phyloP scores from a whole-genome alignment of 2,888 invertebrate species.

The Leucoma salicis region DNA sequence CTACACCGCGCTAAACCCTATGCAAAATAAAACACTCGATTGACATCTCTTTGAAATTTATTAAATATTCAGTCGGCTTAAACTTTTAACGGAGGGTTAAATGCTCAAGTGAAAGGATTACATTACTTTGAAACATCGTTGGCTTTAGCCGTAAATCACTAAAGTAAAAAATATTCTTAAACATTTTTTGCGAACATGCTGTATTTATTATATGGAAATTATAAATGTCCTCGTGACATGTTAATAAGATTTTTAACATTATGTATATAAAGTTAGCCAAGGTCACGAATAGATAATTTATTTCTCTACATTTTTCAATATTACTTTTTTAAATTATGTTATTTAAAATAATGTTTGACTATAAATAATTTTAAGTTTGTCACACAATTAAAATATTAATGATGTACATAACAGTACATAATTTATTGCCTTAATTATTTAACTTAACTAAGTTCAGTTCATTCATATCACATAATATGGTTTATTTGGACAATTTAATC shows the following conservation, averaged over 20 bases:
- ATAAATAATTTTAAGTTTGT: too few relatives aligned
- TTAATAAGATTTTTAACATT: not conserved
- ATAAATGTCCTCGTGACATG: not conserved
- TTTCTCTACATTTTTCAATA: too few relatives aligned
- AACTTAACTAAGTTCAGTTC: too few relatives aligned
- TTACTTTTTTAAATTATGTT: too few relatives aligned
- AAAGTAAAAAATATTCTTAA: not conserved
- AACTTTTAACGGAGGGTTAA: constrained; percentile 75
- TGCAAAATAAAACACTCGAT: constrained; percentile 82
- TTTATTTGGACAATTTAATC: too few relatives aligned
- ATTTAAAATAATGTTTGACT: too few relatives aligned
- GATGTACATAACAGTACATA: too few relatives aligned
- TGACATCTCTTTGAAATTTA: constrained; percentile 81
- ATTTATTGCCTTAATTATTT: too few relatives aligned
- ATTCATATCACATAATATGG: too few relatives aligned
- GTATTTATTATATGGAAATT: too few relatives aligned
- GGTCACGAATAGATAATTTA: too few relatives aligned
- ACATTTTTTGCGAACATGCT: not conserved
- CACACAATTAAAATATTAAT: too few relatives aligned
- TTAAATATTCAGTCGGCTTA: constrained; percentile 79
- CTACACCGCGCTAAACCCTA: constrained; percentile 67
- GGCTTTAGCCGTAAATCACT: constrained; percentile 11
- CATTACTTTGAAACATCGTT: constrained; percentile 30
- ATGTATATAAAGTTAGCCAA: not conserved
- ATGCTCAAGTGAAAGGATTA: constrained; percentile 76